phyloP scores from a whole-genome alignment of 2,888 invertebrate species.

The Branchipolynoe longqiensis region DNA sequence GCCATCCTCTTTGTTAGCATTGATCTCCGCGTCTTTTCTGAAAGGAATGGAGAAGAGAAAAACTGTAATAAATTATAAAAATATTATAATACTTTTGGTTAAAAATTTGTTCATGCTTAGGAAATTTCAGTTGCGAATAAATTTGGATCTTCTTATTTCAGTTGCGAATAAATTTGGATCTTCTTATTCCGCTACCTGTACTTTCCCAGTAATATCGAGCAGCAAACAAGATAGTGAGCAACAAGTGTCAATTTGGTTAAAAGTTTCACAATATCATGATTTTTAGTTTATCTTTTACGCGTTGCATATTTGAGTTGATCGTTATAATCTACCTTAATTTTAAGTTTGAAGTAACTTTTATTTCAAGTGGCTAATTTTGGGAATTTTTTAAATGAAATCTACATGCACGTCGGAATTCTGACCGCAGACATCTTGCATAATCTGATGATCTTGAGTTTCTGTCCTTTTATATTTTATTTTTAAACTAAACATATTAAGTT shows the following conservation, averaged over 20 bases:
- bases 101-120: background rate
- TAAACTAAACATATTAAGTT: too few species aligned
- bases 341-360: too few species aligned
- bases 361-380: too few species aligned
- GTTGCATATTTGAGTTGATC: too few species aligned
- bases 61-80: background rate
- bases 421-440: too few species aligned
- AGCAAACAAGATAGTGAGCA: background rate
- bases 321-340: too few species aligned
- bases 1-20: background rate
- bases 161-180: background rate
- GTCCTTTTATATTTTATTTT: too few species aligned
- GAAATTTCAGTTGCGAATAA: background rate
- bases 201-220: background rate
- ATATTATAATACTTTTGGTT: background rate
- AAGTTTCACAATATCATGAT: too few species aligned
- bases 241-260: background rate
- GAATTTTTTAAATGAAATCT: too few species aligned
- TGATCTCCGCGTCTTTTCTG: conserved; percentile 6
- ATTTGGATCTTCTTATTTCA: background rate
- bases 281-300: too few species aligned
- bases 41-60: background rate
- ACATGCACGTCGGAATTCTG: too few species aligned
- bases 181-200: background rate
- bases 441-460: too few species aligned